These are phyloP conservation scores for Mustela nigripes DNA, from an alignment of 2,113 vertebrate species.

Conservation along the genomic window DNA sequence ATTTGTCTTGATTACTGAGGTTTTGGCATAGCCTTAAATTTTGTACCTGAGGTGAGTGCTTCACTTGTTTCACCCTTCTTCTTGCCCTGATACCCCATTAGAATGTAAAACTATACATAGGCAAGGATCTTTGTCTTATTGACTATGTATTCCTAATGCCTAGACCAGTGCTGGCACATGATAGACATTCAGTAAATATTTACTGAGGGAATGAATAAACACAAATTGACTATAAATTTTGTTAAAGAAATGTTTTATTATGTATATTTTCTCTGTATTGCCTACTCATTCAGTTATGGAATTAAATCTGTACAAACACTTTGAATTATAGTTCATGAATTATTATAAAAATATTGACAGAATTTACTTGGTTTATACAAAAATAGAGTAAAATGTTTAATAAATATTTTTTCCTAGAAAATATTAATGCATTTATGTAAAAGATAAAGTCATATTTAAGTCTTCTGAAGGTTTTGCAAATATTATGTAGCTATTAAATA, in stretches of 20 bases:
- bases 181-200: not conserved
- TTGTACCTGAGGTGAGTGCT: not conserved
- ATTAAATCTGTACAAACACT: not conserved
- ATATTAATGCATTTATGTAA: constrained; percentile 10
- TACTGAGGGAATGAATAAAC: not conserved
- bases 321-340: not conserved
- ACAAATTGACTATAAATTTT: not conserved
- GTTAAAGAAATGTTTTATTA: not conserved
- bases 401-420: not conserved
- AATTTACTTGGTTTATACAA: constrained; percentile 4
- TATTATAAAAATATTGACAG: not conserved
- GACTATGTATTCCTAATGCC: not conserved
- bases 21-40: constrained; percentile 5
- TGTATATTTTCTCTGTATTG: not conserved
- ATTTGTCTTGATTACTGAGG: not conserved
- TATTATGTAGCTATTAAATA: not conserved
- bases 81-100: not conserved
- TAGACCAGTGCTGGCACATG: not conserved
- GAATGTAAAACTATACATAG: not conserved
- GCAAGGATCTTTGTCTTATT: not conserved
- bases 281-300: not conserved
- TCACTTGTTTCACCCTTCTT: not conserved
- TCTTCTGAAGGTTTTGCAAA: not conserved
- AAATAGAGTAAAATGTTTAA: not conserved
- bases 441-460: not conserved